A percentile compares a stretch with the other conserved stretches of the same genome.
Evolutionary conservation across 2,113 vertebrate genomes (phyloP).

Genomic region (Neoarius graeffei): DNA sequence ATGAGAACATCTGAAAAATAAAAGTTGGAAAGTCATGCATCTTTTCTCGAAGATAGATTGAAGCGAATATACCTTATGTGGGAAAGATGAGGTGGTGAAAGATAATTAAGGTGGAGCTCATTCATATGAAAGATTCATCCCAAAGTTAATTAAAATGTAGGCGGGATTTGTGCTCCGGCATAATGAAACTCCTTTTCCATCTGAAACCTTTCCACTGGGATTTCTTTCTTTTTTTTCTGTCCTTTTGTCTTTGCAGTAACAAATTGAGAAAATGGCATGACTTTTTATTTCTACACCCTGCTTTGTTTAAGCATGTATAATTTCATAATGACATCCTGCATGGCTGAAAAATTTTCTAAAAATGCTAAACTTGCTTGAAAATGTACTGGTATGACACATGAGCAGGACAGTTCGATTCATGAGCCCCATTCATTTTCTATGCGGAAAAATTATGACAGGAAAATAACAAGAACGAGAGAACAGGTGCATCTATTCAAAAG

Average conservation of each 20-base stretch:
- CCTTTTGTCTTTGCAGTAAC: slow-evolving; percentile 10
- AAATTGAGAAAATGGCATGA: background rate
- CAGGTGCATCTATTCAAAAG: too few species aligned
- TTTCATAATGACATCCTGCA: background rate
- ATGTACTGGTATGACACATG: background rate
- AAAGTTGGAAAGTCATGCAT: background rate
- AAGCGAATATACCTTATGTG: background rate
- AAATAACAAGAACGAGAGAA: too few species aligned
- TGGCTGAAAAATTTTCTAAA: background rate
- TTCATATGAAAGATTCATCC: slow-evolving; percentile 17
- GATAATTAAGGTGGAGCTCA: slow-evolving; percentile 11
- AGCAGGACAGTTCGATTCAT: background rate
- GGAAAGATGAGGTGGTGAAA: background rate
- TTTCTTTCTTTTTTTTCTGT: slow-evolving; percentile 1
- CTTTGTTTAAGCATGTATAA: too few species aligned
- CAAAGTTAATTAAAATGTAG: slow-evolving; percentile 28
- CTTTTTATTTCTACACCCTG: background rate
- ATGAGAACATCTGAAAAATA: background rate
- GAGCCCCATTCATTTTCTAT: too few species aligned
- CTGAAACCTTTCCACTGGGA: slow-evolving; percentile 9
- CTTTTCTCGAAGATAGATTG: background rate
- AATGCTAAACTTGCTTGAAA: background rate
- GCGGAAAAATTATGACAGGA: too few species aligned
- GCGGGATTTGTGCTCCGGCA: slow-evolving; percentile 26
- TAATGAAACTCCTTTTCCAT: slow-evolving; percentile 22